Percentiles rank a stretch among this genome's conserved stretches.
These are phyloP conservation scores for Melospiza georgiana DNA, from an alignment of 2,113 vertebrate genomes.

Conservation along the genomic window DNA sequence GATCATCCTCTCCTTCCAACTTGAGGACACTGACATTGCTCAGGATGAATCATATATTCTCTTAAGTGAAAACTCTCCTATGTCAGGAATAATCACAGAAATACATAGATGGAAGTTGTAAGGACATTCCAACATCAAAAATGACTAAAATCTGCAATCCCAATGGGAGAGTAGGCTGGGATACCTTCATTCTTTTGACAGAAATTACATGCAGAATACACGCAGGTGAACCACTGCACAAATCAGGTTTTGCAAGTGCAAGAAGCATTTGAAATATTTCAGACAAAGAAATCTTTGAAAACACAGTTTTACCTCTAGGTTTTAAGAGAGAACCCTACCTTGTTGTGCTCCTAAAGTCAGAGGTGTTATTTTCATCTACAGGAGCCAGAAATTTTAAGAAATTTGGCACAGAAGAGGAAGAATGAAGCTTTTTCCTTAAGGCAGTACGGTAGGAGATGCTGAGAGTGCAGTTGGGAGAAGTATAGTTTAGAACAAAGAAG, in stretches of 20 bases:
- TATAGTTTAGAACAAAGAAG: slow-evolving; percentile 70
- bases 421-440: slow-evolving; percentile 91
- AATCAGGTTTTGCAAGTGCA: neutral
- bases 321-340: slow-evolving; percentile 75
- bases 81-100: neutral
- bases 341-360: slow-evolving; percentile 81
- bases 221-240: neutral
- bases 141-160: neutral
- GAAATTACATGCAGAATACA: slow-evolving; percentile 1
- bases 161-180: neutral
- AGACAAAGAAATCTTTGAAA: slow-evolving; percentile 21
- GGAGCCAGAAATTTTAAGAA: slow-evolving; percentile 99
- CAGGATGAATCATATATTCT: neutral
- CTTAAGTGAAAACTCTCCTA: neutral
- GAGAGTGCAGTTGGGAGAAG: slow-evolving; percentile 80
- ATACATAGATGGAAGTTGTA: neutral
- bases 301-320: slow-evolving; percentile 16
- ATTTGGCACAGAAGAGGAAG: slow-evolving; percentile 98
- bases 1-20: neutral
- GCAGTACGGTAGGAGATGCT: slow-evolving; percentile 85
- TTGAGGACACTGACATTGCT: neutral
- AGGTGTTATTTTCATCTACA: slow-evolving; percentile 90
- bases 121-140: neutral
- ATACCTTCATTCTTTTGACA: neutral
- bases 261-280: slow-evolving; percentile 5